Base-by-base conservation (phyloP, 2,113 vertebrate genomes). In the Pimephales promelas region DNA sequence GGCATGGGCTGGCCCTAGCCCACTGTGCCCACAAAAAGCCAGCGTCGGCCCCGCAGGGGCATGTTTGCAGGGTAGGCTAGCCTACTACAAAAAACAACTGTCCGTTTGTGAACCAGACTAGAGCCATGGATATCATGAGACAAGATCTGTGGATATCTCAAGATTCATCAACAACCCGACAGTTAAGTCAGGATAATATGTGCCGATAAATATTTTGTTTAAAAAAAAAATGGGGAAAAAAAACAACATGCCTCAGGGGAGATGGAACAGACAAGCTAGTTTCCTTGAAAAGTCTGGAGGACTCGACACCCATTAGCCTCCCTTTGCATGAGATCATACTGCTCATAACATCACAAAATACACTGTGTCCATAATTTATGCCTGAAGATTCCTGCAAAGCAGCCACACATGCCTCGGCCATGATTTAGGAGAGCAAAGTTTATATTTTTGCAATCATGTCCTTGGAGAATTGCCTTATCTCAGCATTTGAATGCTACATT, bases 311-410 rank as follows among this genome's bases (percentile, higher is more conserved):
- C 49, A 79, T 56, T 56, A 62, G 54, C 47, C 28, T 72, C 22
- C 56, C 16, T 72, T 10, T 52, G 64, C 70, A 61, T 83, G 70
- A 73, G 40, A 31, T 66, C 88, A 89, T 86, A 87, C 77, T 87
- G 84, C 85, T 85, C 88, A 84, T 82, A 59, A 26, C 22, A 24
- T 87, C 84, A 82, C 84, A 86, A 85, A 47, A 2, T 86, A 79
- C 83, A 34, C 54, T 26, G 81, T 83, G 84, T 87, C 77, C 78
- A 83, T 20, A 70, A 87, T 81, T 72, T 43, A 34, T 82, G 85
- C 76, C 22, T 83, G 70, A 77, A 49, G 71, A 52, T 70, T 80
- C 84, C 88, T 61, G 72, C 78, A 89, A 82, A 82, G 84, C 84
- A 59, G 81, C 61, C 66, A 34, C 82, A 84, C 71, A 83, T 83